A percentile compares a stretch with the other conserved stretches of the same genome.
Conservation (phyloP, 2,113 vertebrate genomes). For the Etia nguti region DNA sequence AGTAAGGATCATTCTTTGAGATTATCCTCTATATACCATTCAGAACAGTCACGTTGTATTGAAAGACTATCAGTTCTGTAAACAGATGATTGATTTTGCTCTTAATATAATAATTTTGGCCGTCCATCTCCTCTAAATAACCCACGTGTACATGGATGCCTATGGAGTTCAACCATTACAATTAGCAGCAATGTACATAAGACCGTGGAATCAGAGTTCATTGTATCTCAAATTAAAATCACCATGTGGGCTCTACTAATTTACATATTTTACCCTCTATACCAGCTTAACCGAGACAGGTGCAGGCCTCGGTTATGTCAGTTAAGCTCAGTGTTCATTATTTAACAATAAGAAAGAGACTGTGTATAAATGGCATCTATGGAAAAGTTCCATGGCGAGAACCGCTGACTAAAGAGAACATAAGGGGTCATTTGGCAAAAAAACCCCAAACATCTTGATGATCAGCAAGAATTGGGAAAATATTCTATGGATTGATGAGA, state of each 20-base stretch:
- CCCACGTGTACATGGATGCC: not conserved
- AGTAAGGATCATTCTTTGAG: not conserved
- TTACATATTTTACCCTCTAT: not conserved
- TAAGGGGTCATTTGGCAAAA: not conserved
- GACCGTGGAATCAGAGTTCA: not conserved
- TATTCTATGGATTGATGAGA: not conserved
- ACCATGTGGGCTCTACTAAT: not conserved
- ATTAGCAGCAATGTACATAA: not conserved
- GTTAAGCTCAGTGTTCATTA: not conserved
- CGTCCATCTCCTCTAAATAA: not conserved
- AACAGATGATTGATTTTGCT: not conserved
- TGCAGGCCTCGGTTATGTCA: not conserved
- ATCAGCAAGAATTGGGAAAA: not conserved
- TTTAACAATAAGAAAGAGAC: not conserved
- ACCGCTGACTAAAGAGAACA: not conserved
- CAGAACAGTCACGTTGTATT: not conserved
- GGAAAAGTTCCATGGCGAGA: not conserved
- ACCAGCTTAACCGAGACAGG: not conserved
- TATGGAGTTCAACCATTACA: not conserved
- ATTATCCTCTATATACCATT: not conserved
- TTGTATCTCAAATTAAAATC: not conserved
- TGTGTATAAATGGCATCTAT: not conserved
- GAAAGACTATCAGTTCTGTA: not conserved
- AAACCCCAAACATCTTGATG: not conserved
- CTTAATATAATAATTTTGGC: not conserved